phyloP scores from a whole-genome alignment of 1,140 invertebrate species.

The Eciton burchellii region DNA sequence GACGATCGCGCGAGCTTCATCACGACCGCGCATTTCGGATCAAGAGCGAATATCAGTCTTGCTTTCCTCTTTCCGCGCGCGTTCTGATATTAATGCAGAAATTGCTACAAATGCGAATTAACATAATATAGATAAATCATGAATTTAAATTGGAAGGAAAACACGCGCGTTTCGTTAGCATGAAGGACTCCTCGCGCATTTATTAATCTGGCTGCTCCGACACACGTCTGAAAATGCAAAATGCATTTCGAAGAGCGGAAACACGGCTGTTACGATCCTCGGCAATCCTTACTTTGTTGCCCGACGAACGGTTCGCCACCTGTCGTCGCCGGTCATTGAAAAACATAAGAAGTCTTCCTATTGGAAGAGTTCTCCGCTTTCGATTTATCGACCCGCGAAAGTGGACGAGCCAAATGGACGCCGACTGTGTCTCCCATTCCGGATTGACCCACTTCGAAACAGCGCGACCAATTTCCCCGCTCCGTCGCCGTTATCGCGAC shows the following conservation, averaged over 20 bases:
- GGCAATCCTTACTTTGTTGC: not conserved
- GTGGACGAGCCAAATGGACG: constrained; percentile 37
- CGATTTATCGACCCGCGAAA: constrained; percentile 8
- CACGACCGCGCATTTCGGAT: too few species aligned
- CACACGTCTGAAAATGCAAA: not conserved
- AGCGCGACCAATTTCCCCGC: constrained; percentile 62
- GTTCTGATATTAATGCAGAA: not conserved
- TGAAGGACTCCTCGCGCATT: not conserved
- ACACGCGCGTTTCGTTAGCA: not conserved
- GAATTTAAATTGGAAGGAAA: not conserved
- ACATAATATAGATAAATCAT: not conserved
- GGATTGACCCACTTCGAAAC: constrained; percentile 75
- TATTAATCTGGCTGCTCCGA: not conserved
- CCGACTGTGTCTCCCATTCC: constrained; percentile 42
- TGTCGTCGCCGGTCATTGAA: not conserved
- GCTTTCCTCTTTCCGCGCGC: too few species aligned
- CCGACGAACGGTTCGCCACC: not conserved
- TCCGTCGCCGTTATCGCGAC: constrained; percentile 28
- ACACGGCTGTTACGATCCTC: too few species aligned
- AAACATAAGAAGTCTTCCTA: not conserved
- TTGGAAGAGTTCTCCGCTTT: not conserved
- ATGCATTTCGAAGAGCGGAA: not conserved
- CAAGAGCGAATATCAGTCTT: too few species aligned
- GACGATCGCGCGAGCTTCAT: not conserved
- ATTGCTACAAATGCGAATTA: not conserved